These are phyloP conservation scores for Idaea dimidiata DNA, from an alignment of 2,888 invertebrate genomes.

Conservation along the genomic window DNA sequence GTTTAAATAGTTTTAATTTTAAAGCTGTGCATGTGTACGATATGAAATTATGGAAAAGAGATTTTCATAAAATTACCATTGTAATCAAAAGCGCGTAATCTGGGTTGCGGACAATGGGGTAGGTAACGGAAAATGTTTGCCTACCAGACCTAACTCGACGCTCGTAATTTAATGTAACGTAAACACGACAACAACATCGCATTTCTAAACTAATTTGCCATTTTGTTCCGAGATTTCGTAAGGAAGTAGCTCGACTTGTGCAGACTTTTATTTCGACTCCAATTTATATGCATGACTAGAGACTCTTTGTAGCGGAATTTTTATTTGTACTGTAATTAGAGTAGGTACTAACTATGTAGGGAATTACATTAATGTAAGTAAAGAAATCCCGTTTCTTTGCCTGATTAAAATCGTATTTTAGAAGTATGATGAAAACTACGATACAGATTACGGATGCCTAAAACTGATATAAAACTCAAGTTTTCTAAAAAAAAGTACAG, in stretches of 20 bases:
- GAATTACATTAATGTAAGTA: no score
- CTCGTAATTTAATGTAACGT: slow-evolving; percentile 61
- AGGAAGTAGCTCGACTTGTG: slow-evolving; percentile 26
- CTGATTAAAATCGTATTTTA: no score
- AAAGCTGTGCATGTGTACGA: background rate
- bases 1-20: no score
- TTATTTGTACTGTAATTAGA: no score
- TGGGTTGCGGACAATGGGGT: slow-evolving; percentile 48
- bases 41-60: slow-evolving; percentile 6
- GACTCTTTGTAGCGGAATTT: background rate
- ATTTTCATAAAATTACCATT: slow-evolving; percentile 40
- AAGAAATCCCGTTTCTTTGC: no score
- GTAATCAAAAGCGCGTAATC: slow-evolving; percentile 50
- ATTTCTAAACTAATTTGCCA: slow-evolving; percentile 51
- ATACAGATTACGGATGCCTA: no score
- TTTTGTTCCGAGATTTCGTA: slow-evolving; percentile 39
- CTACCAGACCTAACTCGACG: slow-evolving; percentile 53
- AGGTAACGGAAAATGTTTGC: slow-evolving; percentile 56
- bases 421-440: no score
- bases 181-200: slow-evolving; percentile 60
- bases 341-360: no score
- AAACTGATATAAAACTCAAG: no score
- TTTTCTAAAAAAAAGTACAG: no score
- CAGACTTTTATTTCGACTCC: slow-evolving; percentile 32
- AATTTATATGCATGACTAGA: slow-evolving; percentile 26